These are phyloP conservation scores for Ascaphus truei DNA, from an alignment of 2,113 vertebrate species.

Conservation along the genomic window DNA sequence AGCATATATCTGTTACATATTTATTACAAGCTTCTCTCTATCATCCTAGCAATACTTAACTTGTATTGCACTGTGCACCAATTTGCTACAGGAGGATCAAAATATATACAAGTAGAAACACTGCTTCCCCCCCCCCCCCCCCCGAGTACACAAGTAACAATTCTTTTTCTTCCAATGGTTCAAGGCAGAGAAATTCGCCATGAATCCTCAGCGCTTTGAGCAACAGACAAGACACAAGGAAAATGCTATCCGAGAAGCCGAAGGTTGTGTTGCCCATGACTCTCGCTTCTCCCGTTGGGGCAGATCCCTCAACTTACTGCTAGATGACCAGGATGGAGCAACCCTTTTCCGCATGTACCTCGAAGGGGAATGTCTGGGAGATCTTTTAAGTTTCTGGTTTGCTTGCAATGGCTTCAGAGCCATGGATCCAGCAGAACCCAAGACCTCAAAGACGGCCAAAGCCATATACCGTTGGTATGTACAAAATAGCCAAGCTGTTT, in stretches of 20 bases:
- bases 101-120: no score
- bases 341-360: slow-evolving; percentile 92
- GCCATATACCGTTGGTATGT: slow-evolving; percentile 98
- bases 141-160: no score
- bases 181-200: slow-evolving; percentile 14
- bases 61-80: not conserved
- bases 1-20: not conserved
- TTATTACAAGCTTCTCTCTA: not conserved
- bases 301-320: slow-evolving; percentile 88
- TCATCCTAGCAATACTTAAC: not conserved
- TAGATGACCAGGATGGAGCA: slow-evolving; percentile 95
- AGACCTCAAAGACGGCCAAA: slow-evolving; percentile 93
- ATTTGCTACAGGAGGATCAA: no score
- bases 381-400: slow-evolving; percentile 96
- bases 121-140: no score
- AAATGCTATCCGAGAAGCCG: slow-evolving; percentile 88
- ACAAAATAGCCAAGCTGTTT: slow-evolving; percentile 89
- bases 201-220: slow-evolving; percentile 16
- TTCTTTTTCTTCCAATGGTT: not conserved
- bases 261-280: slow-evolving; percentile 91
- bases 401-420: slow-evolving; percentile 97
- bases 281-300: slow-evolving; percentile 91
- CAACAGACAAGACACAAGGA: slow-evolving; percentile 82
- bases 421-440: slow-evolving; percentile 95
- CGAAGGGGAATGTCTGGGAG: slow-evolving; percentile 92